Evolutionary conservation across 64 coral and sea anemone genomes (phyloP), one percentile per base, ranked within the genome.

Genomic region (Pachyseris speciosa): DNA sequence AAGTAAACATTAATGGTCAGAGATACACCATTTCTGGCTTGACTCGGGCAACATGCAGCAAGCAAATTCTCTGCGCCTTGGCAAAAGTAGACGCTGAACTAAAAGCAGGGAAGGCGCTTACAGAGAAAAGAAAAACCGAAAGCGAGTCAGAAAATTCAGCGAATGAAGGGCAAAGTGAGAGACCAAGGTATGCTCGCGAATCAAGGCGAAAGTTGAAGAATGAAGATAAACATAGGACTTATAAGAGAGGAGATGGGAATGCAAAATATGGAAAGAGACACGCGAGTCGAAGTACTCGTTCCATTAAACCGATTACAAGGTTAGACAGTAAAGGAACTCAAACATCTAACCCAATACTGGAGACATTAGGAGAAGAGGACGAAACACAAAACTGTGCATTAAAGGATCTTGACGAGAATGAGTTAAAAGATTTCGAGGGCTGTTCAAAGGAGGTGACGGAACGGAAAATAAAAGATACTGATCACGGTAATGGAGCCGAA

Each of bases 1-100:
- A 93, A 74, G 92, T 97, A 15, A 93, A 97, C 49, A 40, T 97
- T 6, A 93, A 97, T 59, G 95, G 95, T 1, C 79, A 91, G 36
- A 84, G 85, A 26, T 97, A 90, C 53, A 73, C 89, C 20, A 79
- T 97, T 39, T 97, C 95, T 32, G 95, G 95, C 6, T 16, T 97
- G 34, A 89, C 85, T 16, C 63, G 84, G 31, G 30, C 24, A 1
- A 73, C 91, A 11, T 93, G 89, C 41, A 97, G 86, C 58, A 97
- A 97, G 37, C 86, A 90, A 37, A 84, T 97, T 2, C 40, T 97
- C 10, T 97, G 78, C 26, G 75, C 95, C 24, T 37, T 97, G 64
- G 95, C 94, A 5, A 88, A 86, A 42, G 79, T 93, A 15, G 80
- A 96, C 34, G 73, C 89, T 24, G 81, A 58, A 19, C 66, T 91